A percentile compares a stretch with the other conserved stretches of the same genome.
These are phyloP conservation scores for Turritopsis rubra DNA, from an alignment of 30 jellyfish, hydroid and myxozoan species.

Conservation along the genomic window DNA sequence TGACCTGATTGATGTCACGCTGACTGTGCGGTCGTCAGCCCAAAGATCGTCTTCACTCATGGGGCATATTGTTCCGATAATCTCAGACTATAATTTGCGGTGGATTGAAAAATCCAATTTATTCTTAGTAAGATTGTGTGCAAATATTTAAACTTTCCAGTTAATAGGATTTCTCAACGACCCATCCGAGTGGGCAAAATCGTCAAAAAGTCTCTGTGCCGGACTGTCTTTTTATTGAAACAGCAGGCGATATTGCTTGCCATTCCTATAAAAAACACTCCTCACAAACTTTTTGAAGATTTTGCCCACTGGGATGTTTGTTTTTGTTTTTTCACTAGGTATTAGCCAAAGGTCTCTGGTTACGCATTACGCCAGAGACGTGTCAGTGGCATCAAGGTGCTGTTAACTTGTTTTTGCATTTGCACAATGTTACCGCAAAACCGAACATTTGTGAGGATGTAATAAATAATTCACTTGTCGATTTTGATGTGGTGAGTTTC, in stretches of 20 bases:
- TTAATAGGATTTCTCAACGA: background rate
- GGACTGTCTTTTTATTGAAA: too few species aligned
- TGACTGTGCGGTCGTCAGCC: slow-evolving; percentile 30
- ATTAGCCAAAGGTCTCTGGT: slow-evolving; percentile 74
- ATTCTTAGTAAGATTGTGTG: slow-evolving; percentile 35
- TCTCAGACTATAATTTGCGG: slow-evolving; percentile 38
- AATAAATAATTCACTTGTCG: slow-evolving; percentile 56
- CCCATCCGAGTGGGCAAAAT: too few species aligned
- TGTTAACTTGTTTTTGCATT: slow-evolving; percentile 69
- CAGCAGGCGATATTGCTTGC: too few species aligned
- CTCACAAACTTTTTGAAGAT: too few species aligned
- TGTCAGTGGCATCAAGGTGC: slow-evolving; percentile 67
- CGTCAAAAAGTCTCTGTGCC: too few species aligned
- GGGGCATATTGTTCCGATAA: slow-evolving; percentile 64
- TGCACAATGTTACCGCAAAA: slow-evolving; percentile 74
- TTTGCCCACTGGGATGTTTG: too few species aligned
- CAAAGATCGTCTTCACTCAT: slow-evolving; percentile 5
- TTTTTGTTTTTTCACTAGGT: slow-evolving; percentile 26
- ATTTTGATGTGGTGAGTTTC: slow-evolving; percentile 49
- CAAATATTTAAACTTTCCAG: background rate
- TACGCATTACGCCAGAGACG: slow-evolving; percentile 41
- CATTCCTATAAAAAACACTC: too few species aligned
- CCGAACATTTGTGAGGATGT: slow-evolving; percentile 70
- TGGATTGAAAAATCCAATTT: slow-evolving; percentile 51
- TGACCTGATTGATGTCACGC: slow-evolving; percentile 79